Conservation (phyloP, 2,797 vertebrate species). For the Austrolebias charrua region DNA sequence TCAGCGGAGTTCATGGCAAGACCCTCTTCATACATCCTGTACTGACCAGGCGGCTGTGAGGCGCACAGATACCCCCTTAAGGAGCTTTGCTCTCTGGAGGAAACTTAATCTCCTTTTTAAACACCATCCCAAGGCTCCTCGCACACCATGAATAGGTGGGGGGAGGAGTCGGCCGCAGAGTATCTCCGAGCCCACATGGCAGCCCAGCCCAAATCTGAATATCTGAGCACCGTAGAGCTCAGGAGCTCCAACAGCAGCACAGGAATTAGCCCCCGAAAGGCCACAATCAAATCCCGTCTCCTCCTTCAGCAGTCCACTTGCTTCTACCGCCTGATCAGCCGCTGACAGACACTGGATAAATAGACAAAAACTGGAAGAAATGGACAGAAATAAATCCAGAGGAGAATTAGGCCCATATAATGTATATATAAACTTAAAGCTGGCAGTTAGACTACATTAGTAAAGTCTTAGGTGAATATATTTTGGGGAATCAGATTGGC, state of each 20-base stretch:
- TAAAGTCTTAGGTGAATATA: too few species aligned
- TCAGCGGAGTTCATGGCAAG: slow-evolving; percentile 61
- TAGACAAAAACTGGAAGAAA: not conserved
- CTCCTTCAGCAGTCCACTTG: slow-evolving; percentile 27
- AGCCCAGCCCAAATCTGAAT: slow-evolving; percentile 82
- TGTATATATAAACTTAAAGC: too few species aligned
- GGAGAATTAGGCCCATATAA: slow-evolving; percentile 24
- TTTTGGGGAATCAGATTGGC: too few species aligned
- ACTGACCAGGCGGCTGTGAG: slow-evolving; percentile 83
- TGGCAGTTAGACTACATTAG: too few species aligned
- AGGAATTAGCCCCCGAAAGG: slow-evolving; percentile 79
- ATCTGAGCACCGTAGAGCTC: slow-evolving; percentile 75
- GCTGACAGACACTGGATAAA: slow-evolving; percentile 33
- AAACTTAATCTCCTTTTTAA: slow-evolving; percentile 86
- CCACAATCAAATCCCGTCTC: slow-evolving; percentile 68
- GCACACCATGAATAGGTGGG: slow-evolving; percentile 71
- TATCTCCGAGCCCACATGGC: slow-evolving; percentile 82
- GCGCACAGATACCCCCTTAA: slow-evolving; percentile 84
- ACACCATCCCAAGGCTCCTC: slow-evolving; percentile 79
- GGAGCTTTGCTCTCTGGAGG: slow-evolving; percentile 83
- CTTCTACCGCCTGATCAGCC: slow-evolving; percentile 41
- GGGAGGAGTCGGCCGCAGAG: slow-evolving; percentile 70
- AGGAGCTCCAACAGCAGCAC: slow-evolving; percentile 72
- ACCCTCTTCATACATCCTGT: slow-evolving; percentile 67
- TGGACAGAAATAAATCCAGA: slow-evolving; percentile 17